Base-by-base conservation (phyloP, 1,140 invertebrate species). In the Magallana angulata region DNA sequence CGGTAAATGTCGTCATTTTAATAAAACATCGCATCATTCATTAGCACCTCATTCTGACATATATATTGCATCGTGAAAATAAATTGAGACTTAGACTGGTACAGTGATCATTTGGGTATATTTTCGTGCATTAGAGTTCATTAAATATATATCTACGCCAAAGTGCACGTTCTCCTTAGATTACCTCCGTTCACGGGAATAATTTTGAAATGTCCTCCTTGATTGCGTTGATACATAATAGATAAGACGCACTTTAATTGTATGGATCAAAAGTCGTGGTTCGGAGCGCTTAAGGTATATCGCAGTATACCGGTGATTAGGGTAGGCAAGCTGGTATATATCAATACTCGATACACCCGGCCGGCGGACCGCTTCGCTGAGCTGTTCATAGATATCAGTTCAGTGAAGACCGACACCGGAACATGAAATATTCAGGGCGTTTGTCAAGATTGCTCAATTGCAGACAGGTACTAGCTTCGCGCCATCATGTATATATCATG, bases 211-310 rank as follows among this genome's bases (percentile, higher is more conserved):
- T 68, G 24, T 76, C 24, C 24, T 30, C 24, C 8, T 30, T 8
- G 30, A 12, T 30, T 76, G 12, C 8, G 18, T 24, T 12, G 12
- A 76, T 76, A 12, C 68, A 76, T 76, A 76, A 76, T 76, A 76
- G 24, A 76, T 76, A 76, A 36, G 14, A 30, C 9, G 68, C 68
- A 76, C 68, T 76, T 76, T 76, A 76, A 76, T 76, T 76, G 30
- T 24, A 76, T 36, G 18, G 68, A 18, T 11, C 8, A 48, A 48
- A 48, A 48, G 36, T 48, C 36, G 36, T 48, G 36, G 36, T 48
- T 48, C 36, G 36, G 36, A 48, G 36, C 5, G 3, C 36, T 48
- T 48, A 48, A 48, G 36, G 36, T 48, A 48, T 48, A 48, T 48
- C 36, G 0, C 2, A 48, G 36, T 48, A 24, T 24, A 11, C 68